These are phyloP conservation scores for Lycophotia porphyrea DNA, from an alignment of 2,888 invertebrate species.

Conservation along the genomic window DNA sequence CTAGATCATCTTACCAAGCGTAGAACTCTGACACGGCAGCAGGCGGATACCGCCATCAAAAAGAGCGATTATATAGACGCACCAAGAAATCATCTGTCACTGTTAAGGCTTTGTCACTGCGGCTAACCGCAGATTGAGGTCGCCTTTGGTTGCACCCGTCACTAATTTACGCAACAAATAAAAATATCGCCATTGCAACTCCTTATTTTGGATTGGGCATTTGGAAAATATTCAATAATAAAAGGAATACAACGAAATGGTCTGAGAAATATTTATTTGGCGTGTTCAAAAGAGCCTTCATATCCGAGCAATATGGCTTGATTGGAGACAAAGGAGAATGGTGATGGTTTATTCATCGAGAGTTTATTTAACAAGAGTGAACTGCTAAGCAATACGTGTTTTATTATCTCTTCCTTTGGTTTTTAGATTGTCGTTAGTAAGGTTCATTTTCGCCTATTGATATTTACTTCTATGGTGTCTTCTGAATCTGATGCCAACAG, in stretches of 20 bases:
- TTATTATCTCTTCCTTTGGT: neutral
- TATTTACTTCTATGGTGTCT: neutral
- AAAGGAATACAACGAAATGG: slow-evolving; percentile 5
- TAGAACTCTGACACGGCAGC: neutral
- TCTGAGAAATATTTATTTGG: neutral
- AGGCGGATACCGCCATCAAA: neutral
- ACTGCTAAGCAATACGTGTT: neutral
- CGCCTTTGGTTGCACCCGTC: neutral
- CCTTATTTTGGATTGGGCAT: neutral
- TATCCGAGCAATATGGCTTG: neutral
- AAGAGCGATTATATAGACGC: neutral
- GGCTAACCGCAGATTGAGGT: neutral
- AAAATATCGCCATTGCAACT: neutral
- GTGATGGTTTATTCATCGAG: neutral
- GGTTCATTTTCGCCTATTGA: neutral
- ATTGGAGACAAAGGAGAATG: neutral
- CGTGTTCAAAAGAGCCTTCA: neutral
- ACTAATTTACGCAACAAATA: neutral
- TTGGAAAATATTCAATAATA: neutral
- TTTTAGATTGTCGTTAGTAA: neutral
- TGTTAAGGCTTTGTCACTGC: too few relatives aligned
- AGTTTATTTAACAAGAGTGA: neutral
- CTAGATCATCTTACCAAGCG: too few relatives aligned
- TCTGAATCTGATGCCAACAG: neutral
- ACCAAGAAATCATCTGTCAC: neutral